Conservation (phyloP, 1,140 invertebrate genomes). For the Polyergus mexicanus region DNA sequence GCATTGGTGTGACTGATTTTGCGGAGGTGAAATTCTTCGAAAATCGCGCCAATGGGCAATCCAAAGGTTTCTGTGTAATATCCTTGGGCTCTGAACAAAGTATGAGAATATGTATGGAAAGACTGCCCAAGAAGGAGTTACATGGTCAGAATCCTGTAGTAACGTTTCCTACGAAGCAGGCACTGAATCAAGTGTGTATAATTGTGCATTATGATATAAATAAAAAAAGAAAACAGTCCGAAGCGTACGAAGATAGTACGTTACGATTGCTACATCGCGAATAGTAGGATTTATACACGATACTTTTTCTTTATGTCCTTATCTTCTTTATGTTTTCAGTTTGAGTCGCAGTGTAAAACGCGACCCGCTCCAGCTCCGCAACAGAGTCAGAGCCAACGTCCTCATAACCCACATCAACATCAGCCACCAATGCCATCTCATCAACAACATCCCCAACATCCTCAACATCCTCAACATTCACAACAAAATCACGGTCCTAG, state of each 20-base stretch:
- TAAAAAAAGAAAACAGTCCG: not conserved
- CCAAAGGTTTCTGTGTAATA: slow-evolving; percentile 98
- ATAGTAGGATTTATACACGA: not conserved
- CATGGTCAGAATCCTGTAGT: slow-evolving; percentile 98
- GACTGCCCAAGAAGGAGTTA: slow-evolving; percentile 96
- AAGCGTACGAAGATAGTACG: not conserved
- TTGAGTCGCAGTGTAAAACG: slow-evolving; percentile 96
- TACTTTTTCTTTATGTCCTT: slow-evolving; percentile 39
- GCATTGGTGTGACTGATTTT: slow-evolving; percentile 96
- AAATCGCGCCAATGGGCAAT: slow-evolving; percentile 99
- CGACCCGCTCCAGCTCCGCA: slow-evolving; percentile 91
- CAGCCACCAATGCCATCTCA: slow-evolving; percentile 85
- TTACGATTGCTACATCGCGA: not conserved
- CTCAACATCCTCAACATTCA: slow-evolving; percentile 87
- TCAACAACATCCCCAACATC: slow-evolving; percentile 85
- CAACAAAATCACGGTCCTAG: slow-evolving; percentile 88
- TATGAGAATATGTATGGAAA: slow-evolving; percentile 95
- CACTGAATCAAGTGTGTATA: slow-evolving; percentile 87
- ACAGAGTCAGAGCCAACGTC: slow-evolving; percentile 86
- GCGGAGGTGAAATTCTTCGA: slow-evolving; percentile 99
- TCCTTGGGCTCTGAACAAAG: slow-evolving; percentile 97
- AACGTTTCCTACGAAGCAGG: slow-evolving; percentile 97
- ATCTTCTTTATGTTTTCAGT: slow-evolving; percentile 85
- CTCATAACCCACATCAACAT: slow-evolving; percentile 86
- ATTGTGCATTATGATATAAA: not conserved